Percentiles rank a stretch among this genome's conserved stretches.
Evolutionary conservation across 2,113 vertebrate species (phyloP).

Genomic region (Coryphaenoides rupestris): DNA sequence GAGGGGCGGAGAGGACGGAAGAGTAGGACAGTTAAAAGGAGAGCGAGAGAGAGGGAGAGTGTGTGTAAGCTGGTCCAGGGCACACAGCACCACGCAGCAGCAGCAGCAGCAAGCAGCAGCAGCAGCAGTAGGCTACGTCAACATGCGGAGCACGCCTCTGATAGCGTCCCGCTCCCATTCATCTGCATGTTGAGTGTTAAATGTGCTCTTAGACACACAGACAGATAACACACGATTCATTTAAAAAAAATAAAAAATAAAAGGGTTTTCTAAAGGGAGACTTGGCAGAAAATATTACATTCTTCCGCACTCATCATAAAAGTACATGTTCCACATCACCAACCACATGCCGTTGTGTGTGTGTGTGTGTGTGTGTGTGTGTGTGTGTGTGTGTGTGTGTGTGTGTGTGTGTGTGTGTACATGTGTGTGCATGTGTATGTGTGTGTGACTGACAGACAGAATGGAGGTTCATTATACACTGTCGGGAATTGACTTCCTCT

Average conservation of each 20-base stretch:
- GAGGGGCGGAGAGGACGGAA: too few relatives aligned
- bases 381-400: too few relatives aligned
- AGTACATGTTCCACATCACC: constrained; percentile 55
- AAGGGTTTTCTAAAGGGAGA: constrained; percentile 36
- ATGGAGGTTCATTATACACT: constrained; percentile 54
- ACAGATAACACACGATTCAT: constrained; percentile 32
- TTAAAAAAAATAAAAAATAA: too few relatives aligned
- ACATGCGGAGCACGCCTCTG: constrained; percentile 23
- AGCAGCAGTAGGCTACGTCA: background rate
- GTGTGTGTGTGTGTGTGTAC: too few relatives aligned
- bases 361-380: constrained; percentile 24
- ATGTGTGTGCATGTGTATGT: too few relatives aligned
- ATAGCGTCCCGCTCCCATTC: constrained; percentile 1
- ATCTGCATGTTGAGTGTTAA: background rate
- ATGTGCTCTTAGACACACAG: constrained; percentile 9
- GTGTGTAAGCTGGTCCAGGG: background rate
- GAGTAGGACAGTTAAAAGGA: background rate
- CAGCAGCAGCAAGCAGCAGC: background rate
- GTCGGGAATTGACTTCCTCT: constrained; percentile 52
- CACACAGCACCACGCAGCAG: background rate
- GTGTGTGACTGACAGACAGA: constrained; percentile 26
- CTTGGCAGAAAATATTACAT: constrained; percentile 51
- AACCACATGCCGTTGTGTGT: constrained; percentile 37
- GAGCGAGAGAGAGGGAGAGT: background rate
- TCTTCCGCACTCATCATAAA: constrained; percentile 45